Evolutionary conservation across 2,888 invertebrate species (phyloP), one percentile per base, ranked within the genome.

Genomic region (Phortica magna): DNA sequence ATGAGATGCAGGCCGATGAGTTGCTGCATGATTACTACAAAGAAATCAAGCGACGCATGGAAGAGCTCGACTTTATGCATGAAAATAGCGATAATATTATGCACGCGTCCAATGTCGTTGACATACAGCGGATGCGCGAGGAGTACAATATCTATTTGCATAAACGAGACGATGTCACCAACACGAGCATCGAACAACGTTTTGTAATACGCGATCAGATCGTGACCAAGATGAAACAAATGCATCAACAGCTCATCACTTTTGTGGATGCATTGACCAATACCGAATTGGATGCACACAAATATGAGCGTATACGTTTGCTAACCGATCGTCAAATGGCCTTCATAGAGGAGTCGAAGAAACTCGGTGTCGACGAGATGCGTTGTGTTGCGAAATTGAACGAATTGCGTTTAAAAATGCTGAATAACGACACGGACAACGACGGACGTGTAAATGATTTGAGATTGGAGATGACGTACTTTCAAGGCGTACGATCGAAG

Each of bases 391-490:
- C 59, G 0, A 53, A 17, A 9, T 48, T 75, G 1, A 72, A 14
- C 7, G 82, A 83, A 0, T 14, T 84, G n/a, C 83, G 84, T 9
- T 77, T 76, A 0, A 77, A 84, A 7, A n/a, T 84, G 0, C 7
- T 78, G 10, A 43, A 65, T 2, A 80, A 79, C 41, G 87, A 88
- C 61, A 12, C 74, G 1, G 81, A 83, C 5, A 61, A 67, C 0
- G 80, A 81, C 19, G 78, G 78, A 5, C 79, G 79, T 10, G 57
- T 83, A 0, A 78, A 77, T 7, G 84, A 82, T 4, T 77, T 88
- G 55, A 79, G 82, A 19, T 42, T 83, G 55, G 87, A 89, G 71
- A 77, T 81, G n/a, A 78, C 71, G 0, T 86, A 87, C 71, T 88
- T 85, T 75, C 14, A 81, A 39, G 75, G 80, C 10, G 79, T 81